Percentiles rank a stretch among this genome's conserved stretches.
Evolutionary conservation across 1,140 invertebrate genomes (phyloP).

Genomic region (Penaeus chinensis): DNA sequence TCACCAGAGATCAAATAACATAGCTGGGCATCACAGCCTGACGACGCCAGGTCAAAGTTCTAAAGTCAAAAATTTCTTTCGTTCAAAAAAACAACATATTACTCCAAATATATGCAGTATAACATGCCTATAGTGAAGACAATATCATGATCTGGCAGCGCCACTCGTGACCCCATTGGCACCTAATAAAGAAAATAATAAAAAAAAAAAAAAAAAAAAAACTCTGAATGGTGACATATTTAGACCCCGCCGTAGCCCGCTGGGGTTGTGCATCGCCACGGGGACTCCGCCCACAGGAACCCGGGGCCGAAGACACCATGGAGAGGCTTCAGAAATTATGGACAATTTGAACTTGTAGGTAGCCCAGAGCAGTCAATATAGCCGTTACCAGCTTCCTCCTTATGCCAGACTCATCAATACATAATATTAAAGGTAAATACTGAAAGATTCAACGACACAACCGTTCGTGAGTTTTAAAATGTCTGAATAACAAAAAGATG

Average conservation of each 20-base stretch:
- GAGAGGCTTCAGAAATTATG: background rate
- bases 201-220: background rate
- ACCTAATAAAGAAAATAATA: slow-evolving; percentile 32
- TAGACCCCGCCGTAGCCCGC: slow-evolving; percentile 21
- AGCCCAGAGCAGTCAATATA: slow-evolving; percentile 32
- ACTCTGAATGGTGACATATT: slow-evolving; percentile 43
- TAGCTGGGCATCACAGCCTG: slow-evolving; percentile 28
- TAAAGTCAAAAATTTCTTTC: too few relatives aligned
- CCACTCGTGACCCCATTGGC: slow-evolving; percentile 45
- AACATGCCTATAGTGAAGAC: background rate
- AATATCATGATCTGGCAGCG: slow-evolving; percentile 15
- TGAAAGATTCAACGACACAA: slow-evolving; percentile 53
- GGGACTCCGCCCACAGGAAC: too few relatives aligned
- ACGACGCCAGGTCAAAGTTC: background rate
- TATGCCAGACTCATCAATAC: slow-evolving; percentile 31
- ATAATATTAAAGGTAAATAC: slow-evolving; percentile 45
- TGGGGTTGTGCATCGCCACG: slow-evolving; percentile 13
- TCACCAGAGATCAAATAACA: slow-evolving; percentile 45
- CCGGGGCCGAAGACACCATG: background rate
- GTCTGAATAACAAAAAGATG: slow-evolving; percentile 47
- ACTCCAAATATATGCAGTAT: background rate
- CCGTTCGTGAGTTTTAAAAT: slow-evolving; percentile 48
- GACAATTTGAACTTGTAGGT: slow-evolving; percentile 55
- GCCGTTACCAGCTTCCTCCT: slow-evolving; percentile 33
- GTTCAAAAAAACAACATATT: too few relatives aligned